phyloP scores from a whole-genome alignment of 2,113 vertebrate species.

The Zosterops borbonicus region DNA sequence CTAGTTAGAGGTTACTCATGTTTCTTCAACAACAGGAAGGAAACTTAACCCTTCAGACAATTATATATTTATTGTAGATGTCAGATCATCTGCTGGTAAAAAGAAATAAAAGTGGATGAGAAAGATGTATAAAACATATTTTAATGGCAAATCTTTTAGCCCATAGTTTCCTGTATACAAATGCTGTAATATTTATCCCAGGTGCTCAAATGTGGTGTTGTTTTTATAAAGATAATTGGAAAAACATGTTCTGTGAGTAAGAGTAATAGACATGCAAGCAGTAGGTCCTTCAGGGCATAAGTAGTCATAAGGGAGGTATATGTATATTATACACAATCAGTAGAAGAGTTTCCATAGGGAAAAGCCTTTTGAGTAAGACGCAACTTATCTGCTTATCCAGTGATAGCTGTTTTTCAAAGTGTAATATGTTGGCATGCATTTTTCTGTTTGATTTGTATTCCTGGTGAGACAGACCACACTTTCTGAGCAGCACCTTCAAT shows the following conservation, averaged over 20 bases:
- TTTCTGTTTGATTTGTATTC: slow-evolving; percentile 19
- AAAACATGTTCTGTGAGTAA: slow-evolving; percentile 53
- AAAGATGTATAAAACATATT: slow-evolving; percentile 27
- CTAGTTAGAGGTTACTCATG: background rate
- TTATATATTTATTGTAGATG: background rate
- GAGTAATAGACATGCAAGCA: slow-evolving; percentile 19
- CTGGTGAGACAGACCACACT: background rate
- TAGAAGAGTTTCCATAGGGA: slow-evolving; percentile 17
- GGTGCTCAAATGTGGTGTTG: slow-evolving; percentile 30
- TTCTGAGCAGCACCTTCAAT: background rate
- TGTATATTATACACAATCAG: slow-evolving; percentile 3
- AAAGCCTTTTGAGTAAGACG: slow-evolving; percentile 22
- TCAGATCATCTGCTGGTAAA: slow-evolving; percentile 11
- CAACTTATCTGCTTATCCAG: background rate
- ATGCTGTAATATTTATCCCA: slow-evolving; percentile 53
- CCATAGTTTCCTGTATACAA: slow-evolving; percentile 22
- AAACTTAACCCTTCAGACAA: background rate
- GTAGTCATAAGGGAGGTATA: slow-evolving; percentile 29
- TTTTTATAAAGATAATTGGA: slow-evolving; percentile 63
- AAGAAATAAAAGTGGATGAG: slow-evolving; percentile 8
- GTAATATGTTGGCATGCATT: background rate
- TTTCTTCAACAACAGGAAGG: slow-evolving; percentile 34
- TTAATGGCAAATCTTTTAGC: slow-evolving; percentile 21
- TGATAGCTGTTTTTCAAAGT: slow-evolving; percentile 17
- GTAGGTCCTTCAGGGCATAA: slow-evolving; percentile 33